These are phyloP conservation scores for Nicator chloris DNA, from an alignment of 2,113 vertebrate species.

Conservation along the genomic window DNA sequence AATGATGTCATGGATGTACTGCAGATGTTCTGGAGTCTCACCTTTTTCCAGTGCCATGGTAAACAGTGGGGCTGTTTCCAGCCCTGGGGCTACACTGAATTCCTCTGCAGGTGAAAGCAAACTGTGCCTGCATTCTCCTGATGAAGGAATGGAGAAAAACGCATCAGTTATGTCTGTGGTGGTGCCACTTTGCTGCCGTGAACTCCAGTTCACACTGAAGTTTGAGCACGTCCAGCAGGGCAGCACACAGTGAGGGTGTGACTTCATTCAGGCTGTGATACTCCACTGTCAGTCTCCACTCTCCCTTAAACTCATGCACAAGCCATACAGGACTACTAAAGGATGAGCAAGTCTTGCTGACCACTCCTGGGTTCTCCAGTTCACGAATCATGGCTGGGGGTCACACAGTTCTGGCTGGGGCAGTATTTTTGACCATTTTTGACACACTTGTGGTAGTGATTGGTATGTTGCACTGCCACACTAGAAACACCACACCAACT, in stretches of 20 bases:
- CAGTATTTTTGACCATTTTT: neutral
- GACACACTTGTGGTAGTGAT: rapidly evolving
- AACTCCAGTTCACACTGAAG: neutral
- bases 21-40: neutral
- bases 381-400: neutral
- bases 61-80: neutral
- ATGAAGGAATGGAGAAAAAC: neutral
- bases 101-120: neutral
- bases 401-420: neutral
- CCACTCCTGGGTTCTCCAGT: neutral
- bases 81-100: too few species aligned
- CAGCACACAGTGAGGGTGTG: neutral
- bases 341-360: neutral
- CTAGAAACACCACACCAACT: too few species aligned
- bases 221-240: rapidly evolving
- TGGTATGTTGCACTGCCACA: too few species aligned
- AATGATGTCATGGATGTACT: neutral
- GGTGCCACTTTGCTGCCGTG: neutral
- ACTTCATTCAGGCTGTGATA: neutral
- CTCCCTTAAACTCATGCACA: neutral
- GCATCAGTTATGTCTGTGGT: neutral
- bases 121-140: neutral
- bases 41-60: neutral
- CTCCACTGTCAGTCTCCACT: neutral
- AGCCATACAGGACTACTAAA: neutral